A percentile compares a stretch with the other conserved stretches of the same genome.
These are phyloP conservation scores for Apodemus agrarius DNA, from an alignment of 2,797 vertebrate species.

Conservation along the genomic window DNA sequence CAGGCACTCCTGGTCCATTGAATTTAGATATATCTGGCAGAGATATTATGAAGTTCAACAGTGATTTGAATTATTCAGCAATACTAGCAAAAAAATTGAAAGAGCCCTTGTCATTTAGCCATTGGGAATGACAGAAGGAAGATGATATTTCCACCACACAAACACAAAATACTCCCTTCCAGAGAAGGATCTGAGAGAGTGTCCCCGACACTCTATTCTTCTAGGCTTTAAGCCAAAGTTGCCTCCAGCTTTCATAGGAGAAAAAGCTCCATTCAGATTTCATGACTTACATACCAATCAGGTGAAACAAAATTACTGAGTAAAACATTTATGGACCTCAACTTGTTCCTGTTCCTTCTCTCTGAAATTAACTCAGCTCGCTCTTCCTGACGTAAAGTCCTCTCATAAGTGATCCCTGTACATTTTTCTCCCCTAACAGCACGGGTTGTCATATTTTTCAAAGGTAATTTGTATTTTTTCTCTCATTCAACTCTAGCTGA, in stretches of 20 bases:
- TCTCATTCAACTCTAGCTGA: neutral
- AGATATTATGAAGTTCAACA: constrained; percentile 59
- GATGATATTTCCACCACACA: constrained; percentile 14
- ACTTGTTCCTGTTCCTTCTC: constrained; percentile 55
- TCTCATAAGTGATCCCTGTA: constrained; percentile 41
- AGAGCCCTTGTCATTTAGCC: constrained; percentile 21
- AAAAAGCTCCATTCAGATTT: constrained; percentile 47
- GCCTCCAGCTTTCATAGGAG: constrained; percentile 61
- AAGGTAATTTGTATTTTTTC: constrained; percentile 17
- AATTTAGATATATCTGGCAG: constrained; percentile 39
- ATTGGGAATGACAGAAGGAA: constrained; percentile 50
- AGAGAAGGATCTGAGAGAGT: constrained; percentile 19
- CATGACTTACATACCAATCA: constrained; percentile 76
- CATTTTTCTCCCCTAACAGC: constrained; percentile 31
- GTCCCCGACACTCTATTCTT: neutral
- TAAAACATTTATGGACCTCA: constrained; percentile 73
- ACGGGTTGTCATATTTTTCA: constrained; percentile 6
- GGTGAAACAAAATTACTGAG: constrained; percentile 69
- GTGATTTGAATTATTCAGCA: constrained; percentile 53
- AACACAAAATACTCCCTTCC: constrained; percentile 37
- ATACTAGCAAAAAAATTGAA: neutral
- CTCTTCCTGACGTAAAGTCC: constrained; percentile 55
- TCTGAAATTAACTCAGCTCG: constrained; percentile 61
- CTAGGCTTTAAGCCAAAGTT: constrained; percentile 66
- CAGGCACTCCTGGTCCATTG: neutral